Percentiles rank a stretch among this genome's conserved stretches.
Conservation (phyloP, 2,797 vertebrate species). For the Rhabdomys pumilio region DNA sequence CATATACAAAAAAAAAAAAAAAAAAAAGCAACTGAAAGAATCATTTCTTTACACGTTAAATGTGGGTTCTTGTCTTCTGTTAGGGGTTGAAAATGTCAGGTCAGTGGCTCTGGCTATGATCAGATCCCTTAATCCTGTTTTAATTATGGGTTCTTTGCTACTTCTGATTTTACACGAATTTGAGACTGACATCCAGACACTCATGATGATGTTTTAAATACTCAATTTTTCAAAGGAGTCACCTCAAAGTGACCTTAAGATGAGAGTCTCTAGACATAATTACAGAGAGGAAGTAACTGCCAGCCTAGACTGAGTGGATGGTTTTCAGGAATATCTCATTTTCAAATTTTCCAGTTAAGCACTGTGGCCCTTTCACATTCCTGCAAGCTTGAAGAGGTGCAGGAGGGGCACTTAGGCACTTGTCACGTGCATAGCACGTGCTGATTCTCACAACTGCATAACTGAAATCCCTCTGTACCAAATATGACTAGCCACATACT, state of each 20-base stretch:
- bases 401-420: not conserved
- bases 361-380: conserved; percentile 31
- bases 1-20: conserved; percentile 31
- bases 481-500: not conserved
- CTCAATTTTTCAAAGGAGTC: conserved; percentile 67
- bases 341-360: conserved; percentile 80
- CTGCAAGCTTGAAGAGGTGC: not conserved
- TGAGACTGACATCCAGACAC: conserved; percentile 76
- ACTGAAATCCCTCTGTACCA: not conserved
- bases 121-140: conserved; percentile 73
- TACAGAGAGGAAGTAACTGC: conserved; percentile 73
- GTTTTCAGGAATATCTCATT: conserved; percentile 79
- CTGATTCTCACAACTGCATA: not conserved
- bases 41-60: conserved; percentile 56
- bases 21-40: conserved; percentile 53
- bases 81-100: conserved; percentile 37
- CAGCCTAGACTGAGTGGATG: conserved; percentile 73
- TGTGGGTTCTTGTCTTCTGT: conserved; percentile 40
- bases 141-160: conserved; percentile 80
- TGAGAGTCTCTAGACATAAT: conserved; percentile 71
- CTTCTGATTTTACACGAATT: conserved; percentile 74
- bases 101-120: conserved; percentile 69
- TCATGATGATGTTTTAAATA: conserved; percentile 75
- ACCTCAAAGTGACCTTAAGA: conserved; percentile 76
- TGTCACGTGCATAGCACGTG: not conserved